A percentile compares a stretch with the other conserved stretches of the same genome.
Evolutionary conservation across 2,113 vertebrate species (phyloP).

Genomic region (Muntiacus muntjak): DNA sequence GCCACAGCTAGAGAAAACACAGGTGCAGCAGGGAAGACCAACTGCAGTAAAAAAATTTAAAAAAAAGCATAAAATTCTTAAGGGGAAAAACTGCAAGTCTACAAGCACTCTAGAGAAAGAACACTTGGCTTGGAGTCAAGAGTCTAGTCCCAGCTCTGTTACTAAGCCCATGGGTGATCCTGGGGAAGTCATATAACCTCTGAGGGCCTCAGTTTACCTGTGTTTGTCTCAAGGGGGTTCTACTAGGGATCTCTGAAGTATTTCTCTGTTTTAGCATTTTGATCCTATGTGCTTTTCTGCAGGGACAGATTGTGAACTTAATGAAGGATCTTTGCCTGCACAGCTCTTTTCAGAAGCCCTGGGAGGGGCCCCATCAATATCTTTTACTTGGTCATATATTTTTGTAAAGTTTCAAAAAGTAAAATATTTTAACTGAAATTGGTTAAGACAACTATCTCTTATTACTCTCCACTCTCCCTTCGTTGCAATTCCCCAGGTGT

Average conservation of each 20-base stretch:
- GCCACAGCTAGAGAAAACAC: background rate
- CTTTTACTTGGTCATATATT: background rate
- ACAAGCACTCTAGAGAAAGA: background rate
- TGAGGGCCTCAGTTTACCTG: background rate
- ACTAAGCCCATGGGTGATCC: background rate
- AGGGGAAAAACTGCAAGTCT: background rate
- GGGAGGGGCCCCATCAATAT: background rate
- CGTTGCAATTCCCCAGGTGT: background rate
- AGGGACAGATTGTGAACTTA: background rate
- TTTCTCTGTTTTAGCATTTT: background rate
- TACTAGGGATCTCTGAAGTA: background rate
- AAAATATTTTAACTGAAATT: background rate
- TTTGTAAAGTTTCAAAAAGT: slow-evolving; percentile 16
- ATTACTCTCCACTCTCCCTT: background rate
- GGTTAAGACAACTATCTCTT: background rate
- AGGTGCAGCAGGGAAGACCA: background rate
- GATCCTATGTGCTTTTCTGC: background rate
- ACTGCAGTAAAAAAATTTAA: background rate
- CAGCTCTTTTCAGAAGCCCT: background rate
- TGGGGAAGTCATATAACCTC: background rate
- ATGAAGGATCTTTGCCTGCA: background rate
- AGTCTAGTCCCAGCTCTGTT: background rate
- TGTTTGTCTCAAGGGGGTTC: background rate
- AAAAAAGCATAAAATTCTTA: background rate
- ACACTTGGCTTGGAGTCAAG: background rate